These are phyloP conservation scores for Aeoliscus strigatus DNA, from an alignment of 2,797 vertebrate genomes.

Conservation along the genomic window DNA sequence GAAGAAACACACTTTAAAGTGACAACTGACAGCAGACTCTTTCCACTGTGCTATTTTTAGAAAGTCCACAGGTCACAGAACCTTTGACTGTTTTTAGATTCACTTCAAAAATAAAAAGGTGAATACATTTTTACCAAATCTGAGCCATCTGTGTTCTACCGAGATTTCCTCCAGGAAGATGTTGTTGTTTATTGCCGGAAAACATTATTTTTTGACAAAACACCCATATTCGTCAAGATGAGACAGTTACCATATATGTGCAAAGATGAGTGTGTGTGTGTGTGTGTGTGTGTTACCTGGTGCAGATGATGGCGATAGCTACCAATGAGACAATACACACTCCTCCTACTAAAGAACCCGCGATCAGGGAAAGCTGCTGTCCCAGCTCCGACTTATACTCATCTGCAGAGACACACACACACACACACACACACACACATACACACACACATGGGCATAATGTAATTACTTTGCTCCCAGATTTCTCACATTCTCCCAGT, in stretches of 20 bases:
- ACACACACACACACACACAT: slow-evolving; percentile 10
- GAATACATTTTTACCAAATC: too few relatives aligned
- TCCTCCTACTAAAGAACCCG: slow-evolving; percentile 85
- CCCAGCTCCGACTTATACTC: slow-evolving; percentile 93
- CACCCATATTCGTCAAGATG: too few relatives aligned
- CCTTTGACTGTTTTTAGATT: too few relatives aligned
- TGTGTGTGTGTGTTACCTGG: slow-evolving; percentile 74
- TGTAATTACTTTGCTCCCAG: slow-evolving; percentile 46
- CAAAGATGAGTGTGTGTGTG: not conserved
- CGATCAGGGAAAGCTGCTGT: slow-evolving; percentile 91
- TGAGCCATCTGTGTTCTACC: too few relatives aligned
- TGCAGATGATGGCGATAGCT: slow-evolving; percentile 89
- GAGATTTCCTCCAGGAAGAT: too few relatives aligned
- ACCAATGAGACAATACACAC: slow-evolving; percentile 91
- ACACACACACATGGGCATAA: slow-evolving; percentile 26
- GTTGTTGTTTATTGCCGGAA: too few relatives aligned
- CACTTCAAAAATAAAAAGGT: too few relatives aligned
- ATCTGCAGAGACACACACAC: slow-evolving; percentile 68
- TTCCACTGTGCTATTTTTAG: too few relatives aligned
- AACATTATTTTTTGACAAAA: too few relatives aligned
- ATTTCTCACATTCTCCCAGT: slow-evolving; percentile 30
- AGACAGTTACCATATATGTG: too few relatives aligned
- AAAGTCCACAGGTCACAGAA: too few relatives aligned
- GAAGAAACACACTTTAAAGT: slow-evolving; percentile 9
- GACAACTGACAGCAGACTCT: too few relatives aligned